Evolutionary conservation across 2,888 invertebrate species (phyloP), one percentile per base, ranked within the genome.

Genomic region (Crocallis elinguaria): DNA sequence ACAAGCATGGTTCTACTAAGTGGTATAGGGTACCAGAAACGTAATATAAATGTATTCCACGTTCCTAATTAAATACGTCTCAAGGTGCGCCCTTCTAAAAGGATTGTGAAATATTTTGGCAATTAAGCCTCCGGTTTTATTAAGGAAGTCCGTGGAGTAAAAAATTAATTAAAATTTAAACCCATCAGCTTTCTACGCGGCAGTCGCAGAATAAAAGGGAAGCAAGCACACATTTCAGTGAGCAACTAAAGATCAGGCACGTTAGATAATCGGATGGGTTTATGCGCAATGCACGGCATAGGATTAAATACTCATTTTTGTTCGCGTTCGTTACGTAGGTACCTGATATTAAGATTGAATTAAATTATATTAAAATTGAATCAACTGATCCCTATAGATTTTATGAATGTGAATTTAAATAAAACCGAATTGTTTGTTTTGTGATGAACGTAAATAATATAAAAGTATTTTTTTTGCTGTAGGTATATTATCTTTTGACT

Each of bases 131-230:
- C 76, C 65, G 68, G 74, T 82, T 77, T 80, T 81, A 81, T 82
- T 82, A 82, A 85, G 83, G 81, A 82, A 85, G 70, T 82, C 83
- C 67, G 71, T 82, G 73, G 76, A 86, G 86, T 87, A 86, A 87
- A 88, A 88, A 88, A 88, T 88, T 89, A 88, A 88, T 90, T 88
- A 88, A 86, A 87, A 79, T 86, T 85, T 82, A 86, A 87, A 78
- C 86, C 83, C 77, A 80, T 82, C 79, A 75, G 71, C 75, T 74
- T 70, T 77, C 82, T 75, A 68, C 71, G 77, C 75, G 75, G 37
- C 53, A 78, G 77, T 75, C 68, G 67, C 43, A 72, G 77, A 78
- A 85, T 82, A 82, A 86, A 82, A 82, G 79, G 75, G 73, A 57
- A 75, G 67, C 72, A 73, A 57, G 67, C 78, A 81, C 76, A 84